Conservation (phyloP, 2,113 vertebrate genomes). For the Lophius piscatorius region DNA sequence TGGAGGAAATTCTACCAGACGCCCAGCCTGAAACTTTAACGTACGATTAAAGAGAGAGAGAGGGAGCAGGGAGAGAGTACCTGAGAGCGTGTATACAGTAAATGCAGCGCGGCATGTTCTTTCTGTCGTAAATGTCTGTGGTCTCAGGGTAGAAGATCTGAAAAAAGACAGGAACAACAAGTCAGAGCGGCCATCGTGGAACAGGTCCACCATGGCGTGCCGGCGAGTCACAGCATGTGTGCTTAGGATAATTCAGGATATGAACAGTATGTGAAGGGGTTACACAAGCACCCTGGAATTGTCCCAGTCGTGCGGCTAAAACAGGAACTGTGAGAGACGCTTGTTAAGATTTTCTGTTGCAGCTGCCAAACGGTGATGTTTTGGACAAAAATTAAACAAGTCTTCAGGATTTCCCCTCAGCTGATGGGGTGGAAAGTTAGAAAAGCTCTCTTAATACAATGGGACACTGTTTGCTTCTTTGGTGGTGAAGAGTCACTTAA, state of each 20-base stretch:
- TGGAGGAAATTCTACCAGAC: too few species aligned
- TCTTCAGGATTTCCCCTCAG: slow-evolving; percentile 3
- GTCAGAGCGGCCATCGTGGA: too few species aligned
- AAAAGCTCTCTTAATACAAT: background rate
- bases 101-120: slow-evolving; percentile 99
- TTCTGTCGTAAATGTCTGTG: slow-evolving; percentile 97
- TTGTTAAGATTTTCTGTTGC: background rate
- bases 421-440: background rate
- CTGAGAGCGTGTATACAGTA: slow-evolving; percentile 99
- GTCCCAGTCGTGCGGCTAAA: background rate
- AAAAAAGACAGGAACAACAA: slow-evolving; percentile 38
- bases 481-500: background rate
- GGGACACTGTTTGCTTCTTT: background rate
- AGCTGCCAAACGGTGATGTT: background rate
- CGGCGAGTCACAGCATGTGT: slow-evolving; percentile 33
- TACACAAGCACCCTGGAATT: slow-evolving; percentile 7
- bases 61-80: slow-evolving; percentile 80
- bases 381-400: background rate
- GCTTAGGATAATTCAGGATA: slow-evolving; percentile 7
- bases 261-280: background rate
- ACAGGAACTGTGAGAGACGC: background rate
- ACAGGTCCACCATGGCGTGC: background rate
- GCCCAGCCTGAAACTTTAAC: too few species aligned
- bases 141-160: slow-evolving; percentile 99
- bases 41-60: too few species aligned